Percentiles rank a stretch among this genome's conserved stretches.
Conservation (phyloP, 2,113 vertebrate species). For the Murina feae region DNA sequence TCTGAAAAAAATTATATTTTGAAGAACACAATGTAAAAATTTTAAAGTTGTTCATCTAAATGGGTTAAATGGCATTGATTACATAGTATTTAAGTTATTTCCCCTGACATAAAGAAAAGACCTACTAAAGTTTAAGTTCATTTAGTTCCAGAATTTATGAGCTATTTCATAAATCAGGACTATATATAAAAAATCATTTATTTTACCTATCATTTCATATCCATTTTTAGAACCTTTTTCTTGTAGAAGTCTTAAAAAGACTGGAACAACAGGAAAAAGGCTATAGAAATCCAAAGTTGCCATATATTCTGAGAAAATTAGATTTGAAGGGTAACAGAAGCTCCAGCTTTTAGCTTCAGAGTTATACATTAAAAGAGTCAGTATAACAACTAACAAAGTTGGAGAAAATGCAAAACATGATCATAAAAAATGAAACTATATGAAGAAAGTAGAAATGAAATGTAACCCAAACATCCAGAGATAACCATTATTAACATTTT, state of each 20-base stretch:
- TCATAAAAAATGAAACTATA: not conserved
- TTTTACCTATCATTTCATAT: not conserved
- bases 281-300: not conserved
- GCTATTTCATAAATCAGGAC: not conserved
- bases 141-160: not conserved
- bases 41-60: not conserved
- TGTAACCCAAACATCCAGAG: not conserved
- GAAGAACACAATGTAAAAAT: not conserved
- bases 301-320: not conserved
- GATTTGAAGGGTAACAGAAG: not conserved
- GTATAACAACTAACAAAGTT: not conserved
- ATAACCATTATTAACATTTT: not conserved
- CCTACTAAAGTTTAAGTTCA: not conserved
- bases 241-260: slow-evolving; percentile 16
- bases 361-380: not conserved
- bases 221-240: not conserved
- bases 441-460: slow-evolving; percentile 8
- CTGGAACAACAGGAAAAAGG: not conserved
- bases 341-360: not conserved
- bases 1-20: slow-evolving; percentile 27
- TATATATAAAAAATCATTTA: not conserved
- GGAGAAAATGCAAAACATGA: not conserved
- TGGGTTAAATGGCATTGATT: not conserved
- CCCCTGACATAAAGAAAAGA: not conserved
- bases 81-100: not conserved